Base-by-base conservation (phyloP, 2,797 vertebrate species). In the Miichthys miiuy region DNA sequence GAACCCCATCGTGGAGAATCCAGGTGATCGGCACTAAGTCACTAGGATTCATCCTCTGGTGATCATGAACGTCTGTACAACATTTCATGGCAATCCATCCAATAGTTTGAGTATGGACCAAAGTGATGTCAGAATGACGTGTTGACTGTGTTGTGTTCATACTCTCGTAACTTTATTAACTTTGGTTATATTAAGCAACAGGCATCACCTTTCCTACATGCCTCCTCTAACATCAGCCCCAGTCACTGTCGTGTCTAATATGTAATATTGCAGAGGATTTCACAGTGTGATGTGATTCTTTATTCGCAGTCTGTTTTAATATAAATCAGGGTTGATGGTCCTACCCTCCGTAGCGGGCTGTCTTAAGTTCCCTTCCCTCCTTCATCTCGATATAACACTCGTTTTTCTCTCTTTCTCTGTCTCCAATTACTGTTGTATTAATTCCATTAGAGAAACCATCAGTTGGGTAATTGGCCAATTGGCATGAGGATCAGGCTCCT, bases 401-500 rank as follows among this genome's bases (percentile, higher is more conserved):
- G 0, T 57, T 72, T 52, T 65, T 77, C 75, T 79, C 58, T 61
- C 38, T 82, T 80, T 73, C 72, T 62, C 63, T 70, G 62, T 79
- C 78, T 90, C 75, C 79, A 86, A 71, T 92, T 83, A 90, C 62
- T 55, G 25, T 64, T 80, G 48, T 81, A 88, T 89, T 91, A 93
- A 83, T 63, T 86, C 72, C 57, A 91, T 91, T 89, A 89, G 77
- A 77, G 82, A 81, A 89, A 72, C 79, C 90, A 89, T 88, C 65
- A 66, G 71, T 80, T 82, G 77, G 73, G 46, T 91, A 90, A 92
- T 82, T 87, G 80, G 38, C 72, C 72, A 88, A 80, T 87, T 80
- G 72, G 69, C 80, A 85, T 55, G 68, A 76, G 14, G 76, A 88
- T 88, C 86, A 71, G 84, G 47, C 63, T 85, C 58, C 76, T 87